Conservation (phyloP, 2,888 invertebrate genomes). For the Bellardia bayeri region DNA sequence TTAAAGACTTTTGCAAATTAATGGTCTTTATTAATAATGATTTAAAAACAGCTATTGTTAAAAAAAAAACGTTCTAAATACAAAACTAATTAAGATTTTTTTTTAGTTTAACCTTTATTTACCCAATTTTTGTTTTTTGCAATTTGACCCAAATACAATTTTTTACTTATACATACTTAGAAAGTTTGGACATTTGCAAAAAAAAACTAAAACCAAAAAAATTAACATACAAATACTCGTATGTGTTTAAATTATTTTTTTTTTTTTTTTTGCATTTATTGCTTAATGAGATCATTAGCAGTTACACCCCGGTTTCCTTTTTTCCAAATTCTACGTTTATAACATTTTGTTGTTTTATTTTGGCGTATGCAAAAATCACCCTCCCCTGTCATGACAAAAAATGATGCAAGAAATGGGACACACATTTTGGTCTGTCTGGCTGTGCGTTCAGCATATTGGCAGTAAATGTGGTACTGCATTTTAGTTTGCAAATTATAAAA, state of each 20-base stretch:
- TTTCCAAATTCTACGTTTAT: not conserved
- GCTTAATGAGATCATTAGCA: conserved; percentile 78
- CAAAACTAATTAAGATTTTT: not conserved
- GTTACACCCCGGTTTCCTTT: conserved; percentile 56
- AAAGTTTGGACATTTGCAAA: not conserved
- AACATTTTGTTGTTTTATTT: conserved; percentile 1
- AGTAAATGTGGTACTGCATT: conserved; percentile 11
- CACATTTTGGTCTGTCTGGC: not conserved
- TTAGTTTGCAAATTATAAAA: conserved; percentile 30
- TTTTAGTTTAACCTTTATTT: not conserved
- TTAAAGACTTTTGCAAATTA: not conserved
- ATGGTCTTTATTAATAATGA: not conserved
- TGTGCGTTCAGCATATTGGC: not conserved
- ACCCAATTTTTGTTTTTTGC: not conserved
- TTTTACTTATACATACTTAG: not conserved
- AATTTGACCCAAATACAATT: not conserved
- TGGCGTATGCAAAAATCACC: conserved; percentile 48
- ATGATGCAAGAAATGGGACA: conserved; percentile 29
- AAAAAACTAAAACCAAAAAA: not conserved
- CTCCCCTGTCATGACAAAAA: conserved; percentile 10
- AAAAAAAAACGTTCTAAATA: not conserved
- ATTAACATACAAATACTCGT: not conserved
- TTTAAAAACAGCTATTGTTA: not conserved
- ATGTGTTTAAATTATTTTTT: conserved; percentile 66
- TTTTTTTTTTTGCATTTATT: conserved; percentile 72